Evolutionary conservation across 2,113 vertebrate genomes (phyloP).

Genomic region (Sinocyclocheilus anophthalmus): DNA sequence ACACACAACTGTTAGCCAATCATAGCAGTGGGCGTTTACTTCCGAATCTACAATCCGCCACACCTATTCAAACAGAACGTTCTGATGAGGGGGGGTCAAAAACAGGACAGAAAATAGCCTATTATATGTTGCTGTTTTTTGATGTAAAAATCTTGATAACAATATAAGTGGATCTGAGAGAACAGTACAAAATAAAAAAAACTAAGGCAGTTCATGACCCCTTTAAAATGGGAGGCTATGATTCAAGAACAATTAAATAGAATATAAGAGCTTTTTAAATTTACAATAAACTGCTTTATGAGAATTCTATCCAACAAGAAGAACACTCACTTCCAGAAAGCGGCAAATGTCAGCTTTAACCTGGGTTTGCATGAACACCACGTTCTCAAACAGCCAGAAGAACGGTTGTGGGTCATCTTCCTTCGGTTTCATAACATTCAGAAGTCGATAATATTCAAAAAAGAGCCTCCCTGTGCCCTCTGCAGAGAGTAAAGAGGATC

Average conservation of each 20-base stretch:
- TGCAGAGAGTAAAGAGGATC: slow-evolving; percentile 56
- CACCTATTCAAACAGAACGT: too few relatives aligned
- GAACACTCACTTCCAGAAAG: slow-evolving; percentile 85
- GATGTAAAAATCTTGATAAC: too few relatives aligned
- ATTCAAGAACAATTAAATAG: neutral
- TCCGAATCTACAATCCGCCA: too few relatives aligned
- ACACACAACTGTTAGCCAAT: too few relatives aligned
- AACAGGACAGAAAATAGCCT: too few relatives aligned
- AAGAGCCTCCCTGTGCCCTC: slow-evolving; percentile 92
- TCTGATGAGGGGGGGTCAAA: too few relatives aligned
- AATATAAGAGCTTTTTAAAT: neutral
- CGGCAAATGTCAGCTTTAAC: slow-evolving; percentile 91
- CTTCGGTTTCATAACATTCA: slow-evolving; percentile 86
- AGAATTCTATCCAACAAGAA: neutral
- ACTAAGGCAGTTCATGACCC: too few relatives aligned
- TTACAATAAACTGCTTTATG: neutral
- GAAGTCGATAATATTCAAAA: slow-evolving; percentile 90
- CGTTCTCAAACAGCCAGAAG: slow-evolving; percentile 97
- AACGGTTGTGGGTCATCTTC: slow-evolving; percentile 85
- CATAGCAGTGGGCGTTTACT: too few relatives aligned
- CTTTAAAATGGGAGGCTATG: neutral
- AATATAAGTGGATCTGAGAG: too few relatives aligned
- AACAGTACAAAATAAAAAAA: too few relatives aligned
- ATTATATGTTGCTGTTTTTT: too few relatives aligned
- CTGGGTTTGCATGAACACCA: slow-evolving; percentile 86